A percentile compares a stretch with the other conserved stretches of the same genome.
phyloP scores from a whole-genome alignment of 1,140 invertebrate species.

The Bombus turneri region DNA sequence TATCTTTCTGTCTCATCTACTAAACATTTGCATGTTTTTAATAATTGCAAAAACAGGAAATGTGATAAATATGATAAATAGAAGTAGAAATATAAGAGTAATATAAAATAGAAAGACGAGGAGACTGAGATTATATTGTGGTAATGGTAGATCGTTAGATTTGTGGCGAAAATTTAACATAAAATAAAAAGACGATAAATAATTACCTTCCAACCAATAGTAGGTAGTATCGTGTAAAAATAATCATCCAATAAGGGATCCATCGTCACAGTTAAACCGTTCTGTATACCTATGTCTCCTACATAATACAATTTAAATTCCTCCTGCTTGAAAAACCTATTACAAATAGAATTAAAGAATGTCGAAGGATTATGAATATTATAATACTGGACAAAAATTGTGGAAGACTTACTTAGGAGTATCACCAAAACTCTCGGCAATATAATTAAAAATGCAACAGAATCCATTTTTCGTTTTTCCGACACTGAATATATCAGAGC shows the following conservation, averaged over 20 bases:
- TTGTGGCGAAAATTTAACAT: too few species aligned
- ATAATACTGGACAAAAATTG: too few species aligned
- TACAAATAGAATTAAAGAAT: background rate
- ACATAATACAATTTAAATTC: background rate
- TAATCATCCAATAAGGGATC: conserved; percentile 82
- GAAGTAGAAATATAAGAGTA: background rate
- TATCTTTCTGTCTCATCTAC: too few species aligned
- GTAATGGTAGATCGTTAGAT: too few species aligned
- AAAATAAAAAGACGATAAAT: background rate
- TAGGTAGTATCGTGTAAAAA: conserved; percentile 76
- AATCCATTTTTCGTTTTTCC: conserved; percentile 82
- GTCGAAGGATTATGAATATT: too few species aligned
- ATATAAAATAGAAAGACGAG: background rate
- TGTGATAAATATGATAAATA: too few species aligned
- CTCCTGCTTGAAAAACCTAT: background rate
- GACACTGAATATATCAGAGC: conserved; percentile 78
- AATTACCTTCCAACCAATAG: conserved; percentile 68
- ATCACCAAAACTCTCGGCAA: conserved; percentile 54
- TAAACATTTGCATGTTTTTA: background rate
- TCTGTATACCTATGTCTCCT: conserved; percentile 55
- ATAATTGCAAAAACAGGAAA: background rate
- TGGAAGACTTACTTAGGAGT: conserved; percentile 37
- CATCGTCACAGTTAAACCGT: conserved; percentile 79
- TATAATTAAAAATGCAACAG: conserved; percentile 85
- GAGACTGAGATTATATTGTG: too few species aligned